Evolutionary conservation across 2,888 invertebrate genomes (phyloP).

Genomic region (Callinectes sapidus): DNA sequence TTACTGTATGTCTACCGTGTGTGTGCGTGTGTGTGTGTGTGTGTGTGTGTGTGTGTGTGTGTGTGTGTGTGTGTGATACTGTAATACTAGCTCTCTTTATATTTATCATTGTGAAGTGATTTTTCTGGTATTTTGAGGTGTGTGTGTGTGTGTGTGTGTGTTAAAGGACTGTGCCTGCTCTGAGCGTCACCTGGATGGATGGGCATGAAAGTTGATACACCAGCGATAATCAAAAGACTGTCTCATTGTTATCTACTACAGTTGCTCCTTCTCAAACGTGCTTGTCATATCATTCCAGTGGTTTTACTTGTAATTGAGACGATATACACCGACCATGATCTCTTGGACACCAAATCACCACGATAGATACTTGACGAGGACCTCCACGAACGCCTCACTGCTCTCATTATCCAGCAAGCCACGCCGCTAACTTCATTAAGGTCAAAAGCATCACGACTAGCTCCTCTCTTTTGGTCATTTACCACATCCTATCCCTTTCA

Average conservation of each 20-base stretch:
- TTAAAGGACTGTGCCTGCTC: not conserved
- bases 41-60: no score
- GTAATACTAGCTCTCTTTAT: no score
- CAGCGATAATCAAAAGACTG: not conserved
- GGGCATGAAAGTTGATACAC: not conserved
- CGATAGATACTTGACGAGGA: not conserved
- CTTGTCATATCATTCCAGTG: not conserved
- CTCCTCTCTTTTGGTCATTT: not conserved
- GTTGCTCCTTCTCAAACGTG: not conserved
- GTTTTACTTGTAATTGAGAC: not conserved
- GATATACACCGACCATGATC: not conserved
- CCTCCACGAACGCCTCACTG: not conserved
- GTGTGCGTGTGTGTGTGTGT: no score
- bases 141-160: no score
- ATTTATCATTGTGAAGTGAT: no score
- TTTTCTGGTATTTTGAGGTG: no score
- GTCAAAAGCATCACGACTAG: not conserved
- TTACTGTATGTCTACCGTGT: no score
- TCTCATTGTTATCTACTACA: not conserved
- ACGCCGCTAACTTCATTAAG: slow-evolving; percentile 14
- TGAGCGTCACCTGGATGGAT: not conserved
- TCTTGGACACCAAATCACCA: not conserved
- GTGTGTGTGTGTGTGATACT: no score
- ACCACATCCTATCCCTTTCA: not conserved
- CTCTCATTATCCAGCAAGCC: not conserved